These are phyloP conservation scores for Volucella zonaria DNA, from an alignment of 2,888 invertebrate genomes.

Conservation along the genomic window DNA sequence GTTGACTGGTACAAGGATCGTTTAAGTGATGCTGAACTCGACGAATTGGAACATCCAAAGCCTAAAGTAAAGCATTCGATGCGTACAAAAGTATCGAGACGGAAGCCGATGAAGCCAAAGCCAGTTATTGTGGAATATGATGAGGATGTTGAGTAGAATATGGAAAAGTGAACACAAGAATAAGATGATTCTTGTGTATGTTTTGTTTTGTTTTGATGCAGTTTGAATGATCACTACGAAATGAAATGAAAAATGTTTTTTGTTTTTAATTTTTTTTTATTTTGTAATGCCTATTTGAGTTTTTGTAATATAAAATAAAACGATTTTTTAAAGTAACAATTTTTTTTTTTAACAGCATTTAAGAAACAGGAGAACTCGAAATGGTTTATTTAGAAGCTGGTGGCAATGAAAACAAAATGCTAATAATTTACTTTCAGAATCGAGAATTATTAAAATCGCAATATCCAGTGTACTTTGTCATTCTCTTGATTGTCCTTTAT, in stretches of 20 bases:
- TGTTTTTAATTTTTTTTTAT: conserved; percentile 32
- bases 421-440: too few relatives aligned
- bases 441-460: too few relatives aligned
- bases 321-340: conserved; percentile 1
- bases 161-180: neutral
- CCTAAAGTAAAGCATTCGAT: conserved; percentile 86
- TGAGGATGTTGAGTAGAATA: conserved; percentile 76
- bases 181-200: conserved; percentile 16
- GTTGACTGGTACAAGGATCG: conserved; percentile 95
- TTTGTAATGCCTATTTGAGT: conserved; percentile 17
- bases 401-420: too few relatives aligned
- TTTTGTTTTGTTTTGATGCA: conserved; percentile 59
- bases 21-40: conserved; percentile 90
- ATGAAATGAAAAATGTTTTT: conserved; percentile 45
- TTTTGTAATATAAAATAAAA: conserved; percentile 46
- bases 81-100: conserved; percentile 81
- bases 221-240: conserved; percentile 54
- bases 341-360: neutral
- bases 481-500: too few relatives aligned
- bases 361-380: neutral
- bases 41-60: conserved; percentile 90
- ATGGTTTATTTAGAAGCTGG: too few relatives aligned
- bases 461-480: too few relatives aligned
- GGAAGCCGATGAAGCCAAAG: conserved; percentile 76
- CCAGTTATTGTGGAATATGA: conserved; percentile 73